phyloP scores from a whole-genome alignment of 2,797 vertebrate genomes.

The Tarsius wallacei region DNA sequence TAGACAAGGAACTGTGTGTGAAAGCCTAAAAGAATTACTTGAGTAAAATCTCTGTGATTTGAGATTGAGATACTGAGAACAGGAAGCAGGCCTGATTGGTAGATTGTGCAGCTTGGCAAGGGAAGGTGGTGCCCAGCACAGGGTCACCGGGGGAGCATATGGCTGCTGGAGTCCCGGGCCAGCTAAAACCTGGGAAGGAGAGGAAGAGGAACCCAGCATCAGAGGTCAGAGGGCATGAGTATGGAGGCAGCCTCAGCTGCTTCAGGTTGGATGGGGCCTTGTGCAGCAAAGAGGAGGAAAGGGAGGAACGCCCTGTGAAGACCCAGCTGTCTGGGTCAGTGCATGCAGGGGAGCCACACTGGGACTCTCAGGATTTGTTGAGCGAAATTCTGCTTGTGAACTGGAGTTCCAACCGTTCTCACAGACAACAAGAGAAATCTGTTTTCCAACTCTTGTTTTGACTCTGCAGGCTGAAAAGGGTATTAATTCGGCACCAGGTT shows the following conservation, averaged over 20 bases:
- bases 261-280: no score
- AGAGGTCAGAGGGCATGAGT: neutral
- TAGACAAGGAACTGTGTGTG: neutral
- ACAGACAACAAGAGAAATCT: neutral
- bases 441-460: neutral
- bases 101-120: neutral
- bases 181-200: neutral
- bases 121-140: fast-evolving
- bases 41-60: neutral
- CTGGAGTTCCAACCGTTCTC: no score
- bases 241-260: neutral
- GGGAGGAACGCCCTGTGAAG: fast-evolving
- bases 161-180: fast-evolving
- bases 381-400: no score
- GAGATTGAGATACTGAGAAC: neutral
- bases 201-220: fast-evolving
- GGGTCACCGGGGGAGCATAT: fast-evolving
- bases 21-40: neutral
- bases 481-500: neutral
- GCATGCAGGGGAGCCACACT: fast-evolving
- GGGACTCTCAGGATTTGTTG: neutral
- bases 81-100: neutral
- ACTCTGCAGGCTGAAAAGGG: neutral
- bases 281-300: neutral
- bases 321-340: fast-evolving